Conservation (phyloP, 2,113 vertebrate genomes). For the Zootoca vivipara region DNA sequence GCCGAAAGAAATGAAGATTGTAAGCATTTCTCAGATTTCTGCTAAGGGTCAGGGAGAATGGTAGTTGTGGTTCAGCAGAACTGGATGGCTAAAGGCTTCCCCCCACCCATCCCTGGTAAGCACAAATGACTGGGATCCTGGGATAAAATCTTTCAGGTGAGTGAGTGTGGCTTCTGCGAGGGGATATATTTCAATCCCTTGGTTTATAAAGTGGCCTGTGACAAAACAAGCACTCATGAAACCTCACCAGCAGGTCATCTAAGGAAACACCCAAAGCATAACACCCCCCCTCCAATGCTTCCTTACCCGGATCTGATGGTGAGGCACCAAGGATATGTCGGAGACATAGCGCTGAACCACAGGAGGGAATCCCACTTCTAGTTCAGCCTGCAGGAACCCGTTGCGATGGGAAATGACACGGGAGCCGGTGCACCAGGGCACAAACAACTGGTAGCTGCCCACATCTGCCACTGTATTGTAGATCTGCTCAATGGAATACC, state of each 20-base stretch:
- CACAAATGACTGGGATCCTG: not conserved
- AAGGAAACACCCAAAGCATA: not conserved
- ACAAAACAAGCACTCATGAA: not conserved
- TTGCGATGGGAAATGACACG: conserved; percentile 55
- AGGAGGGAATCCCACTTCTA: conserved; percentile 82
- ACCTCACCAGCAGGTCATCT: not conserved
- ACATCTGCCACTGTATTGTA: conserved; percentile 76
- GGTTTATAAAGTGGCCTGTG: not conserved
- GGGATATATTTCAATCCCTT: too few species aligned
- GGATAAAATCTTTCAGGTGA: not conserved
- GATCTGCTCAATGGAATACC: conserved; percentile 79
- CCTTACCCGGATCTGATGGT: conserved; percentile 77
- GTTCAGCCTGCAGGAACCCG: conserved; percentile 55
- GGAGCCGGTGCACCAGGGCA: conserved; percentile 82
- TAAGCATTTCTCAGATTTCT: not conserved
- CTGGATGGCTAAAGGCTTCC: too few species aligned
- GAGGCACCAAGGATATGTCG: conserved; percentile 73
- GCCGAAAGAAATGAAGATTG: not conserved
- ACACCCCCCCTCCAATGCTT: not conserved
- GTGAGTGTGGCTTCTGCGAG: not conserved
- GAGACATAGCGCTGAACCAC: conserved; percentile 77
- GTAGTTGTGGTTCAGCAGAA: too few species aligned
- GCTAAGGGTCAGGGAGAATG: not conserved
- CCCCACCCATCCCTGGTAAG: not conserved
- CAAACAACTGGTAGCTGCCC: conserved; percentile 77